Evolutionary conservation across 1,140 invertebrate genomes (phyloP), one percentile per base, ranked within the genome.

Genomic region (Drosophila varians): DNA sequence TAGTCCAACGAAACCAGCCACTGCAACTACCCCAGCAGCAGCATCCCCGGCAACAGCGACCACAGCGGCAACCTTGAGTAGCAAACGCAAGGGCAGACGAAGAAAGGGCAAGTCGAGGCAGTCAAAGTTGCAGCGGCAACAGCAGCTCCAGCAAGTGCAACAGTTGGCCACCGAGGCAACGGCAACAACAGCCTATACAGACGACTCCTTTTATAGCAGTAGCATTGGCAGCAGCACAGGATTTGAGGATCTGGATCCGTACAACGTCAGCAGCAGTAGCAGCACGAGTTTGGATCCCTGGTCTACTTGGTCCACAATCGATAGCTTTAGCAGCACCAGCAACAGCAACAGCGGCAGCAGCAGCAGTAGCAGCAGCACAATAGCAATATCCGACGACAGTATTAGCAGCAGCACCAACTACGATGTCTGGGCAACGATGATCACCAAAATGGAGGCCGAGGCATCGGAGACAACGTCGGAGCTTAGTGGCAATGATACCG

Each of bases 1-100:
- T 87, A 86, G 82, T 86, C 82, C 82, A 86, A 80, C 80, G 82
- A 86, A 86, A 54, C 77, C 69, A 74, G 60, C 61, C 74, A 75
- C 62, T 58, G 53, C 69, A 46, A 54, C 57, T 43, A 21, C 69
- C 46, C 16, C 53, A 47, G 23, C 70, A 49, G 12, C 64, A 58
- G 18, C 52, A 53, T 36, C 45, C 12, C 25, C 65, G 51, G 31
- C 49, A 38, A 53, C 56, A 55, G 34, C 47, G 4, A 21, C 70
- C 43, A 42, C 48, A 65, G 14, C 57, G 36, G 47, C 72, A 25
- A 62, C 82, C 28, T 36, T 78, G 36, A 77, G 76, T 40, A 80
- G 34, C 47, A 88, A 82, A 42, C 82, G 74, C 51, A 90, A 90
- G 36, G 74, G 87, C 8, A 71, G 83, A 31, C 76, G 88, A 82